Percentiles rank a stretch among this genome's conserved stretches.
These are phyloP conservation scores for Esox masquinongy DNA, from an alignment of 2,797 vertebrate species.

Conservation along the genomic window DNA sequence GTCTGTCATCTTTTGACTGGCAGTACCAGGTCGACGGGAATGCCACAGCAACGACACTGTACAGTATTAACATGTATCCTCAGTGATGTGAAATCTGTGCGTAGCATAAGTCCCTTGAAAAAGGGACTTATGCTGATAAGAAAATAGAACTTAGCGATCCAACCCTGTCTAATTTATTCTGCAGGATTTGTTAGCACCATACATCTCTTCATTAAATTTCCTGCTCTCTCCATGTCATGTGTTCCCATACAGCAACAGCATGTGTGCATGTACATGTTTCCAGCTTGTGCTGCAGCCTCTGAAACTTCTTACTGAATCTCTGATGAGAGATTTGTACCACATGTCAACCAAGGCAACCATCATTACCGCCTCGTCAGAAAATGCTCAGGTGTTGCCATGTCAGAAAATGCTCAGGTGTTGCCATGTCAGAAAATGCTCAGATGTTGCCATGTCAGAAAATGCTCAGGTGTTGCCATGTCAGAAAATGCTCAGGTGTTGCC, in stretches of 20 bases:
- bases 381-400: too few species aligned
- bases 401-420: too few species aligned
- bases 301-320: background rate
- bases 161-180: conserved; percentile 63
- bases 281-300: conserved; percentile 1
- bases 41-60: conserved; percentile 48
- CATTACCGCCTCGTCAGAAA: background rate
- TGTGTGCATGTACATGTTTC: background rate
- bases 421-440: background rate
- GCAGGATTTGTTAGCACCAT: conserved; percentile 57
- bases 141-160: conserved; percentile 58
- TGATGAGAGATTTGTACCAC: conserved; percentile 9
- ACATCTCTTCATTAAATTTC: conserved; percentile 65
- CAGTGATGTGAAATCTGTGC: conserved; percentile 58
- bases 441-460: too few species aligned
- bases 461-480: background rate
- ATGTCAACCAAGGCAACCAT: background rate
- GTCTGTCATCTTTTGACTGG: conserved; percentile 51
- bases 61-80: conserved; percentile 49
- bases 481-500: too few species aligned
- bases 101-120: conserved; percentile 70
- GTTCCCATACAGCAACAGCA: background rate
- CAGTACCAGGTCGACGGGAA: conserved; percentile 45
- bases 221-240: conserved; percentile 50
- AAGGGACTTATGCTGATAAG: conserved; percentile 73